Base-by-base conservation (phyloP, 1,140 invertebrate genomes). In the Pissodes strobi region DNA sequence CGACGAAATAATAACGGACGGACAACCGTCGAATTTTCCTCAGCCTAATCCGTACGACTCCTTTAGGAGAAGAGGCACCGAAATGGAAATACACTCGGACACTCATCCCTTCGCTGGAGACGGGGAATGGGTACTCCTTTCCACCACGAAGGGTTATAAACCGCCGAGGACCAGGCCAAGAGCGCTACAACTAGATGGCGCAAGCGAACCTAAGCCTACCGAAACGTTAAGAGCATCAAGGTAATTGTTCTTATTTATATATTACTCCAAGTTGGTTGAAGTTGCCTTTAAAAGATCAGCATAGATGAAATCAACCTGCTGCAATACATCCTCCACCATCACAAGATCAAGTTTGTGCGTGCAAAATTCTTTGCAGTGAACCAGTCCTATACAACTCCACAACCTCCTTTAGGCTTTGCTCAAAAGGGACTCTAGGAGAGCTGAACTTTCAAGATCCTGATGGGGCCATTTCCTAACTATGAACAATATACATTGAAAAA, bases 81-180 rank as follows among this genome's bases (percentile, higher is more conserved):
- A 65, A 34, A 58, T 69, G 4, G 71, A 73, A 19, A 64, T 73
- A 18, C 78, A 81, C 70, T 80, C 82, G 0, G 72, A 78, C 12
- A 79, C 79, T 2, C 82, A 88, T 71, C 87, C 87, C 1, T 79
- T 80, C 0, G 82, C 82, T 63, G 86, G 87, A 1, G 86, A 90
- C 58, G 89, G 89, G 0, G 84, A 89, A 57, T 91, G 89, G 89
- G 84, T 91, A 1, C 77, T 91, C 0, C 72, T 91, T 4, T 90
- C 89, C 0, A 89, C 88, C 1, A 90, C 89, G 8, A 88, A 89
- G 76, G 89, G 88, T 8, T 90, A 90, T 78, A 83, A 75, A 71
- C 67, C 69, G 76, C 70, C 80, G 62, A 83, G 77, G 55, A 72
- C 5, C 15, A 77, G 78, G 9, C 79, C 81, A 73, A 64, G 80